phyloP scores from a whole-genome alignment of 2,113 vertebrate genomes.

The Vimba vimba region DNA sequence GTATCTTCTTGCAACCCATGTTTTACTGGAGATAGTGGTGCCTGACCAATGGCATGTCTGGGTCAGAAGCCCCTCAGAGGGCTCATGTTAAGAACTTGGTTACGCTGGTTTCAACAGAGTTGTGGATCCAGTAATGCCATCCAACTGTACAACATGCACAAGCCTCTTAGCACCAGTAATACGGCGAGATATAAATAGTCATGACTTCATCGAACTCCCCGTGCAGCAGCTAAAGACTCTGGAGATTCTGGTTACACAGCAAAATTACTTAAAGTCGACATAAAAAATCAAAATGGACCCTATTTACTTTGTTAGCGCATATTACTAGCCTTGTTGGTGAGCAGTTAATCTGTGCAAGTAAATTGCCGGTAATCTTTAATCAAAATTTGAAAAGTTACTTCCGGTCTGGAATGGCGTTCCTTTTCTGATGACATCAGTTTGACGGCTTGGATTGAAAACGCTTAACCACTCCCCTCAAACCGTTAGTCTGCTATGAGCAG shows the following conservation, averaged over 20 bases:
- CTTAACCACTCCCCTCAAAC: too few species aligned
- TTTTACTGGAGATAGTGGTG: constrained; percentile 19
- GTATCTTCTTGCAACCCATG: background rate
- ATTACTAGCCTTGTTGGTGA: too few species aligned
- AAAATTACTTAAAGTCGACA: too few species aligned
- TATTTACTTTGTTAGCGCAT: too few species aligned
- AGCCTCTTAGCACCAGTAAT: constrained; percentile 1
- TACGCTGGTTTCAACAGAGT: constrained; percentile 21
- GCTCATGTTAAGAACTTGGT: background rate
- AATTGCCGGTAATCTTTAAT: too few species aligned
- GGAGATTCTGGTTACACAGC: background rate
- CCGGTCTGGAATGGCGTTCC: too few species aligned
- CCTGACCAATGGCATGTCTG: constrained; percentile 17
- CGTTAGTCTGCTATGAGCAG: too few species aligned
- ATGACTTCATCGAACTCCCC: constrained; percentile 17
- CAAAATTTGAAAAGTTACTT: too few species aligned
- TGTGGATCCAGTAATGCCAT: constrained; percentile 11
- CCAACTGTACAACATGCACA: background rate
- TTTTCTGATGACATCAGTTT: too few species aligned
- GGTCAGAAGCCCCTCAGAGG: constrained; percentile 25
- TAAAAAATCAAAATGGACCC: too few species aligned
- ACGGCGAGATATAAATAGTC: background rate
- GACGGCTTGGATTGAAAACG: too few species aligned
- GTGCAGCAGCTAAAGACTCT: background rate
- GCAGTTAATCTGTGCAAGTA: too few species aligned